Evolutionary conservation across 2,113 vertebrate species (phyloP), one percentile per base, ranked within the genome.

Genomic region (Elephantulus edwardii): DNA sequence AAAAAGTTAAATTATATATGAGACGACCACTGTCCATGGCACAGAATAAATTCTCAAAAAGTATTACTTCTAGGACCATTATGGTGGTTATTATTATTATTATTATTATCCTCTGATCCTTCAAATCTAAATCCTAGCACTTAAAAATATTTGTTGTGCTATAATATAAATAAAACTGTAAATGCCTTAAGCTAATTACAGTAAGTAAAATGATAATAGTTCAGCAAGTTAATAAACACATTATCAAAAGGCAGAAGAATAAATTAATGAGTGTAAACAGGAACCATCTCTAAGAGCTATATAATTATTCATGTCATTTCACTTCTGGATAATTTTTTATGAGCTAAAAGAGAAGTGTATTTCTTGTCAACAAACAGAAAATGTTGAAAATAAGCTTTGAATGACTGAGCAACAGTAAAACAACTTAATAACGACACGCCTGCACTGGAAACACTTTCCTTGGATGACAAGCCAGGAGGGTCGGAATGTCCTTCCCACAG

Each of bases 181-280:
- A 76, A 89, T 78, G 70, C 8, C 78, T 50, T 87, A 81, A 48
- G 50, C 11, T 42, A 89, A 22, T 35, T 52, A n/a, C 26, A 87
- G 11, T 26, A 83, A 11, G 16, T 66, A 46, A 79, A 64, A 35
- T 35, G 48, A 26, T 2, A 81, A 64, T 26, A 62, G 68, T 82
- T 16, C 50, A 70, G 81, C 14, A 82, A n/a, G 35, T 72, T 64
- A 78, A 88, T 87, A 94, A 70, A 79, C 28, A 58, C 28, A 50
- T 70, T 77, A 85, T 38, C 58, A 86, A 90, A 82, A 71, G 58
- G n/a, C 33, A 91, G n/a, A 93, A 91, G n/a, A 93, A 84, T 80
- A 76, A 64, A 62, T 48, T 6, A 50, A 64, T 89, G 40, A 42
- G 79, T 84, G 92, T 92, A 81, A 82, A 78, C 35, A 91, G 60